A percentile compares a stretch with the other conserved stretches of the same genome.
These are phyloP conservation scores for Ammodramus savannarum DNA, from an alignment of 2,113 vertebrate species.

Conservation along the genomic window DNA sequence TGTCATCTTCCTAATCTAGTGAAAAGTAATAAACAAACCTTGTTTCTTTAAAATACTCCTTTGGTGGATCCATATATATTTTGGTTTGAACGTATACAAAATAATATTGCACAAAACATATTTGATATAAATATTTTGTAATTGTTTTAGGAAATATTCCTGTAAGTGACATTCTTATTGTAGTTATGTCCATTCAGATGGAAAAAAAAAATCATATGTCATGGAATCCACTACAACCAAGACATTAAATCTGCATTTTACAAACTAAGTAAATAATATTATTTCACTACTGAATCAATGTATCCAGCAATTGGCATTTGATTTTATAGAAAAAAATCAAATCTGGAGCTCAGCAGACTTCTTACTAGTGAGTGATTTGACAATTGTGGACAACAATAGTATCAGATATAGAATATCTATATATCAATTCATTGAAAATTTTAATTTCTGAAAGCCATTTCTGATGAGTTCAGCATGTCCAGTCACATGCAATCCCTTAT, in stretches of 20 bases:
- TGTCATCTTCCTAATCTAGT: background rate
- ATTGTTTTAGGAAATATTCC: background rate
- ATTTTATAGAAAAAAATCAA: background rate
- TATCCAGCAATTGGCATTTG: background rate
- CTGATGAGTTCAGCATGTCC: background rate
- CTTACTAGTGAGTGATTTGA: background rate
- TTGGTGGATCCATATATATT: background rate
- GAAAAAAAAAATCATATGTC: background rate
- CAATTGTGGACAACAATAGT: background rate
- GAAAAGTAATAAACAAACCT: background rate
- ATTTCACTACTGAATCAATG: background rate
- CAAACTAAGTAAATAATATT: background rate
- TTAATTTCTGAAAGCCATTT: background rate
- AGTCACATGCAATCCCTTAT: background rate
- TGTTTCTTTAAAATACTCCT: background rate
- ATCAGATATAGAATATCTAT: background rate
- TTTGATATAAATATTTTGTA: background rate
- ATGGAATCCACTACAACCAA: background rate
- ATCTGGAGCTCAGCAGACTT: background rate
- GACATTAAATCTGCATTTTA: background rate
- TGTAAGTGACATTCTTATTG: background rate
- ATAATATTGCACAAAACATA: background rate
- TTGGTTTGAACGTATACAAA: background rate
- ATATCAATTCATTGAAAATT: background rate
- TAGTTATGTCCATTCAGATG: background rate